Evolutionary conservation across 92 coral and sea anemone genomes (phyloP).

Genomic region (Heteractis magnifica): DNA sequence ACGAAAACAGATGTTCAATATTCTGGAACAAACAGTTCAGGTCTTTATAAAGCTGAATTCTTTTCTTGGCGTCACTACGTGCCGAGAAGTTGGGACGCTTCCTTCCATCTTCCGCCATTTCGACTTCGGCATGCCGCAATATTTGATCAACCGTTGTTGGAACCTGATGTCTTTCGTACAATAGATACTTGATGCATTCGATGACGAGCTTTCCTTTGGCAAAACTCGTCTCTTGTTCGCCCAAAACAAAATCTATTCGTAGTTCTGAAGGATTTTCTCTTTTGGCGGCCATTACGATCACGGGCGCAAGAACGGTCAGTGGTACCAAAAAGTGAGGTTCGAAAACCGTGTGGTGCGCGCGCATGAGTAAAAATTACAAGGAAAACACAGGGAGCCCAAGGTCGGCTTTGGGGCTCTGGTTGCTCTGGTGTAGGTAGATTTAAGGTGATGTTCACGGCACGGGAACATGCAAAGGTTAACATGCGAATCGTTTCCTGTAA

Average conservation of each 20-base stretch:
- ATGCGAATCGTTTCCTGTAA: too few relatives aligned
- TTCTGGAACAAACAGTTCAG: slow-evolving; percentile 60
- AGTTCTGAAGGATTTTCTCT: slow-evolving; percentile 12
- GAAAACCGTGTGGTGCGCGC: not conserved
- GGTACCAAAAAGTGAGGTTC: not conserved
- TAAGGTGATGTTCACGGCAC: too few relatives aligned
- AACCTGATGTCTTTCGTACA: slow-evolving; percentile 87
- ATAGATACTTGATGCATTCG: slow-evolving; percentile 78
- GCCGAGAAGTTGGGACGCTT: slow-evolving; percentile 31
- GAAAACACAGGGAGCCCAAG: not conserved
- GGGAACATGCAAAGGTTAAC: too few relatives aligned
- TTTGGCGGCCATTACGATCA: slow-evolving; percentile 55
- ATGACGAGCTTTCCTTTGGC: slow-evolving; percentile 54
- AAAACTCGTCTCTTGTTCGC: slow-evolving; percentile 36
- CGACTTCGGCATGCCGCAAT: slow-evolving; percentile 40
- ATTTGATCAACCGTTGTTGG: slow-evolving; percentile 89
- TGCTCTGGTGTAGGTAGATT: too few relatives aligned
- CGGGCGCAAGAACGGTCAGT: slow-evolving; percentile 33
- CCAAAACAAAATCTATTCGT: slow-evolving; percentile 50
- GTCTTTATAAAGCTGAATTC: slow-evolving; percentile 49
- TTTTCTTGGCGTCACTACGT: slow-evolving; percentile 58
- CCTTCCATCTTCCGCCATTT: slow-evolving; percentile 34
- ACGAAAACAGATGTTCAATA: slow-evolving; percentile 64
- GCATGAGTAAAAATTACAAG: not conserved
- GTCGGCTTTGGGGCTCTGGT: too few relatives aligned